phyloP scores from a whole-genome alignment of 2,113 vertebrate species.

The Phalacrocorax carbo region DNA sequence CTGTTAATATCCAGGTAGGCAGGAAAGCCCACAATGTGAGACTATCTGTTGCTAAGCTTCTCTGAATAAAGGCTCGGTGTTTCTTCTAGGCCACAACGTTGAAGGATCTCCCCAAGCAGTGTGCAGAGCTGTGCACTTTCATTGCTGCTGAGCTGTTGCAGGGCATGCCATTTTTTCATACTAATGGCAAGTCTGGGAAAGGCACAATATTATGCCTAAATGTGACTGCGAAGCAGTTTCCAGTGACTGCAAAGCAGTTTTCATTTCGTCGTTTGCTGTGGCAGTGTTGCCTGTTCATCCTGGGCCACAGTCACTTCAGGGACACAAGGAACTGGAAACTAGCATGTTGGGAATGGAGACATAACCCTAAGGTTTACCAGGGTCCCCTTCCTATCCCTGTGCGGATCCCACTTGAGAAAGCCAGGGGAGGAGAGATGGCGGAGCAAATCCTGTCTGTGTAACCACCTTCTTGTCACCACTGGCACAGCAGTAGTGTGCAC shows the following conservation, averaged over 20 bases:
- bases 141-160: not conserved
- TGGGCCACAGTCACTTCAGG: not conserved
- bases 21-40: not conserved
- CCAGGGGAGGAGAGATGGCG: not conserved
- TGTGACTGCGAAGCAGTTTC: not conserved
- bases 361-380: not conserved
- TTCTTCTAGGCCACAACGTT: not conserved
- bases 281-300: not conserved
- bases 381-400: not conserved
- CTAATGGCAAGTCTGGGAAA: not conserved
- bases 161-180: not conserved
- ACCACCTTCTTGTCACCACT: not conserved
- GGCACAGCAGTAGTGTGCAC: accelerated
- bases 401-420: not conserved
- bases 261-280: not conserved
- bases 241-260: not conserved
- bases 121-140: not conserved
- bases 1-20: not conserved
- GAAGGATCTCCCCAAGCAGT: not conserved
- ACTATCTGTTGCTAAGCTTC: not conserved
- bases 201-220: not conserved
- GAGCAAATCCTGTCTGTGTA: not conserved
- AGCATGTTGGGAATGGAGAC: not conserved
- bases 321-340: not conserved
- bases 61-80: not conserved